Conservation (phyloP, 2,888 invertebrate species). For the Unio pictorum region DNA sequence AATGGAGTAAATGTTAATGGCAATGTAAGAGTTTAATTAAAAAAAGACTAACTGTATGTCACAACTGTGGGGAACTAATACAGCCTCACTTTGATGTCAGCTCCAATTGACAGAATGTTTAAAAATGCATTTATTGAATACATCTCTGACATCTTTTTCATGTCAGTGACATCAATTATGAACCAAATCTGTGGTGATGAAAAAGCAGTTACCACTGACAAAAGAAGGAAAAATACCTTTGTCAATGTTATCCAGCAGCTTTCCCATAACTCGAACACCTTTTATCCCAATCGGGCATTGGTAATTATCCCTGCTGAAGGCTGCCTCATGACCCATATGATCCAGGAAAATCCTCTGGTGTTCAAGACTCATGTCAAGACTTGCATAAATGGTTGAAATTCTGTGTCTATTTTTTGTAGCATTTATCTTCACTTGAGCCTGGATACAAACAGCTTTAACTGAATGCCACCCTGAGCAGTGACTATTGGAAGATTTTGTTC, state of each 20-base stretch:
- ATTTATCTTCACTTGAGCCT: slow-evolving; percentile 16
- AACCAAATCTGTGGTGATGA: too few relatives aligned
- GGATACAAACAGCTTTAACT: slow-evolving; percentile 19
- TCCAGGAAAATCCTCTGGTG: slow-evolving; percentile 10
- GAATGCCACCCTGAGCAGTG: slow-evolving; percentile 35
- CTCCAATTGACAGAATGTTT: too few relatives aligned
- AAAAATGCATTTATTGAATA: too few relatives aligned
- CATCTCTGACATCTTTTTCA: too few relatives aligned
- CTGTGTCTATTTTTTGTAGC: slow-evolving; percentile 20
- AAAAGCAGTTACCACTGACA: too few relatives aligned
- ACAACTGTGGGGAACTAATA: too few relatives aligned
- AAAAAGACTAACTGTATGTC: too few relatives aligned
- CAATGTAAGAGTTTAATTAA: too few relatives aligned
- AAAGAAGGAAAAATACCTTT: too few relatives aligned
- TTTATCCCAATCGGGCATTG: slow-evolving; percentile 13
- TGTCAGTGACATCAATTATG: too few relatives aligned
- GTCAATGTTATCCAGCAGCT: slow-evolving; percentile 9
- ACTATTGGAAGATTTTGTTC: slow-evolving; percentile 12
- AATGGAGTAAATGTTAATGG: too few relatives aligned
- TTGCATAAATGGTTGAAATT: slow-evolving; percentile 17
- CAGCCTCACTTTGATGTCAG: too few relatives aligned
- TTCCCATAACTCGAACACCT: slow-evolving; percentile 14
- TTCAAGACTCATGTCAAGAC: slow-evolving; percentile 10
- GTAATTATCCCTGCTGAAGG: slow-evolving; percentile 19
- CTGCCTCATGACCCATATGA: slow-evolving; percentile 16